Evolutionary conservation across 2,888 invertebrate species (phyloP).

Genomic region (Seladonia tumulorum): DNA sequence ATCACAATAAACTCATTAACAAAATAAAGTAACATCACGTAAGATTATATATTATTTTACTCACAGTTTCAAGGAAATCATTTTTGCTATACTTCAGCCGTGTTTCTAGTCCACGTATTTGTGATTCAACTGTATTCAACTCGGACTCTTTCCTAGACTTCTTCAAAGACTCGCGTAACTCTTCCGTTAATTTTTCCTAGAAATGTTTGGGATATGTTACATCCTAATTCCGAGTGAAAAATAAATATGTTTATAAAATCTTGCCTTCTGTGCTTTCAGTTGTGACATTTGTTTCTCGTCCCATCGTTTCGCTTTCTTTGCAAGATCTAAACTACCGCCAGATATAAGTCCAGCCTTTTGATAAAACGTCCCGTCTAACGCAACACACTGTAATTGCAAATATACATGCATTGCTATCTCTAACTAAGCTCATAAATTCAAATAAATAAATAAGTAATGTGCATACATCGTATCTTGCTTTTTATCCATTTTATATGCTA

Average conservation of each 20-base stretch:
- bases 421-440: slow-evolving; percentile 4
- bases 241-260: background rate
- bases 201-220: slow-evolving; percentile 39
- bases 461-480: slow-evolving; percentile 92
- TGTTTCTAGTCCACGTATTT: slow-evolving; percentile 97
- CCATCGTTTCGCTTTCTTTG: slow-evolving; percentile 99
- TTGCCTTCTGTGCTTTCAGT: slow-evolving; percentile 93
- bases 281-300: slow-evolving; percentile 99
- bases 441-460: slow-evolving; percentile 21
- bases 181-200: slow-evolving; percentile 95
- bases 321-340: slow-evolving; percentile 97
- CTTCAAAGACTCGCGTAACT: slow-evolving; percentile 96
- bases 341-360: slow-evolving; percentile 99
- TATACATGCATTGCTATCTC: background rate
- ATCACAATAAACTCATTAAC: background rate
- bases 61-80: slow-evolving; percentile 95
- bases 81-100: slow-evolving; percentile 96
- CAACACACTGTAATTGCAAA: slow-evolving; percentile 91
- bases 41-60: slow-evolving; percentile 68
- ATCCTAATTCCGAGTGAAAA: background rate
- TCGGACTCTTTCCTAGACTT: slow-evolving; percentile 99
- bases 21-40: slow-evolving; percentile 10
- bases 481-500: slow-evolving; percentile 96
- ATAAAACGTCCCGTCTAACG: slow-evolving; percentile 99
- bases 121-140: slow-evolving; percentile 97